phyloP scores from a whole-genome alignment of 1,140 invertebrate species.

The Caenorhabditis latens region DNA sequence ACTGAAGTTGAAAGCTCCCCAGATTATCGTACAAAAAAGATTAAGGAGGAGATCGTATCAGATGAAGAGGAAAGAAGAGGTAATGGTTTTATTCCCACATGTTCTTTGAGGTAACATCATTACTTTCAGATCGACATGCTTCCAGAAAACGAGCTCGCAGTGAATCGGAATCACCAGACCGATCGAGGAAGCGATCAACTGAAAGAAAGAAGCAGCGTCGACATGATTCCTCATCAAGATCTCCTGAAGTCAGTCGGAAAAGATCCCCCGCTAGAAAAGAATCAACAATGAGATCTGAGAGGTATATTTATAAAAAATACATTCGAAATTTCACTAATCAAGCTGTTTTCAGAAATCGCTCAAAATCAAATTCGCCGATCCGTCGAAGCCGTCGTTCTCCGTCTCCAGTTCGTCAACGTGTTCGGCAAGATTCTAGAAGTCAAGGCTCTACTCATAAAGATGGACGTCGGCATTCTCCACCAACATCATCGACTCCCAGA shows the following conservation, averaged over 20 bases:
- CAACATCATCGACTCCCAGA: not conserved
- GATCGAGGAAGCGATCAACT: too few species aligned
- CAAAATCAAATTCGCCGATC: not conserved
- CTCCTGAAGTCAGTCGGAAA: too few species aligned
- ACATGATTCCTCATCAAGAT: too few species aligned
- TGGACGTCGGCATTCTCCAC: not conserved
- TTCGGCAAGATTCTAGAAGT: not conserved
- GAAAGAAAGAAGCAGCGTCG: too few species aligned
- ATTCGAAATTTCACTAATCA: not conserved
- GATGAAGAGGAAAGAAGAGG: conserved; percentile 21
- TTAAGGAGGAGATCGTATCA: conserved; percentile 47
- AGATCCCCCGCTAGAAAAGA: too few species aligned
- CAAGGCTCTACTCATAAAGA: not conserved
- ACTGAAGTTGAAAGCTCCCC: conserved; percentile 1
- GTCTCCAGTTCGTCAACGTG: not conserved
- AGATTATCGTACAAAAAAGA: conserved; percentile 1
- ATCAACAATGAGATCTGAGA: too few species aligned
- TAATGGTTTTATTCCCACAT: too few species aligned
- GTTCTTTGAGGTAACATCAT: too few species aligned
- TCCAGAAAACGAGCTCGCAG: conserved; percentile 6
- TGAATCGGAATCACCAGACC: not conserved
- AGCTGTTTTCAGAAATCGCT: not conserved
- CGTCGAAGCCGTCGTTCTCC: not conserved
- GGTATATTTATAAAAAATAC: too few species aligned
- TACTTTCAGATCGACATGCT: not conserved